Evolutionary conservation across 2,888 invertebrate species (phyloP), one percentile per base, ranked within the genome.

Genomic region (Nemurella pictetii): DNA sequence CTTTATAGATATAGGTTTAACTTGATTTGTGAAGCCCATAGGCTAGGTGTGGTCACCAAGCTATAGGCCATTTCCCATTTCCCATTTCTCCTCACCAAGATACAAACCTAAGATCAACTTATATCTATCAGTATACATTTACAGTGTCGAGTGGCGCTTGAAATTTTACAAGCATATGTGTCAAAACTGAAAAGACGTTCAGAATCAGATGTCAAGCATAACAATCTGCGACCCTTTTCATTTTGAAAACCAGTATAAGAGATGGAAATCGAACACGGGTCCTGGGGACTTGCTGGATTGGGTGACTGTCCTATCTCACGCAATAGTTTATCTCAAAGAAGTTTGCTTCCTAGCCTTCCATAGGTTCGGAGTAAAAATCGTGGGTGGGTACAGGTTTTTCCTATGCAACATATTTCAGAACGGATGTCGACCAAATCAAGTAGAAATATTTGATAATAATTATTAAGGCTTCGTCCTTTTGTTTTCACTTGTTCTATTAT

Each of bases 91-190:
- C n/a, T n/a, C 55, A 55, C 55, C 15, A 55, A 55, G 1, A 55
- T 2, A 2, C 27, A 15, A 75, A 26, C 81, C 9, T 55, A 15
- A 29, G 26, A 29, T 7, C 55, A 26, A 0, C 30, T 55, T 30
- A 7, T 32, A 27, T 77, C 32, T 35, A 25, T 35, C 35, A 32
- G 28, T 28, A 74, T 29, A 81, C 84, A 85, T 83, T 85, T 84
- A 35, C 36, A 55, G 73, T 80, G 83, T 85, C 83, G 78, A 83
- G 78, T 72, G 15, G 26, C 30, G 72, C 28, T 36, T 82, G 28
- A 82, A 28, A 82, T 82, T 55, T 72, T 30, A 80, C 83, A 35
- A 83, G 35, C n/a, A 83, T 80, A 85, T 83, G 83, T 85, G 85
- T 85, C 80, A 85, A 80, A 84, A 74, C 55, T 55, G 55, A 55